Conservation (phyloP, 2,113 vertebrate species). For the Xenotilapia leptura region DNA sequence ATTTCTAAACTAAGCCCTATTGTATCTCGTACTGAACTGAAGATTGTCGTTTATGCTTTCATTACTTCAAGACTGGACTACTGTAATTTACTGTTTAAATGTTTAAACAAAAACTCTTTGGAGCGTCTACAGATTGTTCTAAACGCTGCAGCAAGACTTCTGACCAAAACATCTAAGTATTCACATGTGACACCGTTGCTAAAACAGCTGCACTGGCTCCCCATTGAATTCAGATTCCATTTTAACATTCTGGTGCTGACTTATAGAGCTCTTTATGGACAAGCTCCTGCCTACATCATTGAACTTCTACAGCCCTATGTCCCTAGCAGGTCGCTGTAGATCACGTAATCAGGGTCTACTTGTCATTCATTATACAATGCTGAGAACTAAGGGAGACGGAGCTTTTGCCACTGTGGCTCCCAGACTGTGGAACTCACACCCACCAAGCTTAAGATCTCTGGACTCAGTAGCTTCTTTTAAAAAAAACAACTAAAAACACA, state of each 20-base stretch:
- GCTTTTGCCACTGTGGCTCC: background rate
- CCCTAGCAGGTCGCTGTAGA: background rate
- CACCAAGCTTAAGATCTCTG: background rate
- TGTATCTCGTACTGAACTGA: background rate
- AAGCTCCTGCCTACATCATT: background rate
- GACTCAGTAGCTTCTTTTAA: background rate
- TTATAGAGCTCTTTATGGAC: background rate
- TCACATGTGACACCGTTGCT: background rate
- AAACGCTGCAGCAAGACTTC: fast-evolving
- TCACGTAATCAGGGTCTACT: background rate
- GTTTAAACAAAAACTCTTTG: background rate
- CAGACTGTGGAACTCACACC: background rate
- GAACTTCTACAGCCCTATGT: background rate
- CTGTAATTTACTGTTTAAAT: background rate
- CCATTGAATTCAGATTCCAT: background rate
- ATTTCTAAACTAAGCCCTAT: background rate
- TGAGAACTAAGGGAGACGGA: background rate
- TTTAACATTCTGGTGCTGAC: background rate
- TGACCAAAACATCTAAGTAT: background rate
- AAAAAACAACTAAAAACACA: background rate
- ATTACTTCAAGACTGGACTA: background rate
- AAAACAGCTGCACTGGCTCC: background rate
- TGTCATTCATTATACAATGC: background rate
- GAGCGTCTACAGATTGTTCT: fast-evolving
- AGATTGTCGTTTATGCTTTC: background rate